A percentile compares a stretch with the other conserved stretches of the same genome.
Evolutionary conservation across 2,797 vertebrate genomes (phyloP).

Genomic region (Rhodeus uyekii): DNA sequence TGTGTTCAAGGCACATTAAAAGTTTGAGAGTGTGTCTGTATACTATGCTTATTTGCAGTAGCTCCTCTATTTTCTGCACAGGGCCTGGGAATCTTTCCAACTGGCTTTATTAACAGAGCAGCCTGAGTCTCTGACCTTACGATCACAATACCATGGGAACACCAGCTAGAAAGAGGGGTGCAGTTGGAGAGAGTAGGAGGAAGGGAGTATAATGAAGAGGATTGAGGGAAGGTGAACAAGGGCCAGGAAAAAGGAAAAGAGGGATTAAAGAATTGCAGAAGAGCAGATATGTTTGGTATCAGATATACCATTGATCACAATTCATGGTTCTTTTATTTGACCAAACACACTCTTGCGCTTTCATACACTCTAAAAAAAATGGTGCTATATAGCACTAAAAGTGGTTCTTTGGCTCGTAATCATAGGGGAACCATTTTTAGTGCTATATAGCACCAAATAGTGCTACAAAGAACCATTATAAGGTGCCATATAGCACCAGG

Average conservation of each 20-base stretch:
- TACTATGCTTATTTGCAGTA: constrained; percentile 44
- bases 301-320: not conserved
- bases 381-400: too few relatives aligned
- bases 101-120: constrained; percentile 60
- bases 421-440: too few relatives aligned
- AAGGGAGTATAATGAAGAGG: constrained; percentile 32
- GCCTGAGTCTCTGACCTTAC: constrained; percentile 49
- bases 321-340: not conserved
- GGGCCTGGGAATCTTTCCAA: constrained; percentile 63
- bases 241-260: constrained; percentile 29
- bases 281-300: not conserved
- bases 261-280: constrained; percentile 1
- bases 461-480: too few relatives aligned
- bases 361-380: too few relatives aligned
- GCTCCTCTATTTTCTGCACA: constrained; percentile 50
- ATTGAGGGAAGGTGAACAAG: constrained; percentile 25
- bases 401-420: too few relatives aligned
- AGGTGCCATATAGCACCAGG: too few relatives aligned
- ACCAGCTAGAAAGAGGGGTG: constrained; percentile 15
- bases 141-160: constrained; percentile 58
- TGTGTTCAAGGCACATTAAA: constrained; percentile 8
- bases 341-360: too few relatives aligned
- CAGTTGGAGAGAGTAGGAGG: not conserved
- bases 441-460: too few relatives aligned
- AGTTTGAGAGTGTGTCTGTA: constrained; percentile 28